Conservation (phyloP, 2,113 vertebrate species). For the Indicator indicator region DNA sequence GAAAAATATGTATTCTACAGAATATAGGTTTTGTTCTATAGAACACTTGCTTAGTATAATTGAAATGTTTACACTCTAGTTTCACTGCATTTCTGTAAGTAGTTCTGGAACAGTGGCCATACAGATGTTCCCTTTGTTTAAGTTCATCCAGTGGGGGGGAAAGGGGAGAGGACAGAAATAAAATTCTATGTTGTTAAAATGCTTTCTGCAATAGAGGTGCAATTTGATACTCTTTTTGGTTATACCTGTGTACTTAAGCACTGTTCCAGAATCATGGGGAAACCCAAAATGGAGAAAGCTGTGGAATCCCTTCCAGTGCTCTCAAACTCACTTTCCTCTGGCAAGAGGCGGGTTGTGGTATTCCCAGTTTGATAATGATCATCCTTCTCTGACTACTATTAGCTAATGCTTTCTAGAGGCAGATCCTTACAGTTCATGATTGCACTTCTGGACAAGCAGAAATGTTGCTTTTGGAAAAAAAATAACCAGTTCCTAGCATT, state of each 20-base stretch:
- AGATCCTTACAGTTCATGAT: neutral
- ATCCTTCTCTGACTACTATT: neutral
- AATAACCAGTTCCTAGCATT: neutral
- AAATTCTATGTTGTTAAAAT: neutral
- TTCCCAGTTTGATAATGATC: neutral
- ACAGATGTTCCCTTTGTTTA: neutral
- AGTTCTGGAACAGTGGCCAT: neutral
- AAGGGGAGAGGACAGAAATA: neutral
- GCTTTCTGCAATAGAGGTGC: neutral
- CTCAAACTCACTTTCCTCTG: neutral
- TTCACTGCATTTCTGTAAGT: neutral
- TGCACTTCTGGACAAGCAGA: neutral
- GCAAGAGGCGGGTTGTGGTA: constrained; percentile 28
- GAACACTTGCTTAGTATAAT: neutral
- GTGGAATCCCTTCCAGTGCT: constrained; percentile 24
- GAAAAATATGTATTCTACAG: neutral
- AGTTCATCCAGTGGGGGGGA: neutral
- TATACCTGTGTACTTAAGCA: constrained; percentile 36
- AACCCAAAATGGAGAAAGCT: constrained; percentile 39
- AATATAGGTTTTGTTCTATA: neutral
- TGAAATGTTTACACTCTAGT: neutral
- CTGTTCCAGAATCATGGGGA: neutral
- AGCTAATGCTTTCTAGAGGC: neutral
- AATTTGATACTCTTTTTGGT: neutral
- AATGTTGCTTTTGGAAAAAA: neutral